Base-by-base conservation (phyloP, 2,888 invertebrate genomes). In the Notodonta ziczac region DNA sequence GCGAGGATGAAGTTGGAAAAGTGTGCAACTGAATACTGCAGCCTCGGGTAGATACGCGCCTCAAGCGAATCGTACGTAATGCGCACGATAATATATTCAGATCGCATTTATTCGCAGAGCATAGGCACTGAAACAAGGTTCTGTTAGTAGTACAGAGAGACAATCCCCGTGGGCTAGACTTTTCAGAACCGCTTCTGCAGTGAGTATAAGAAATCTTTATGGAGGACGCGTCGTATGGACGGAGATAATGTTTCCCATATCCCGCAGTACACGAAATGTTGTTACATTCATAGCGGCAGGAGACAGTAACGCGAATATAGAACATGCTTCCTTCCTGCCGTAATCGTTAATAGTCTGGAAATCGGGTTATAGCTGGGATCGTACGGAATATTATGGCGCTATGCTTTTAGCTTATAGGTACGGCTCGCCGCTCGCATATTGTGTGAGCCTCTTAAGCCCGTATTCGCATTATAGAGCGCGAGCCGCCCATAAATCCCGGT, bases 31-130 rank as follows among this genome's bases (percentile, higher is more conserved):
- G 84, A 83, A 88, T 88, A 83, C 82, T 84, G 82, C 85, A 87
- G 81, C 76, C 80, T 76, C 77, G 76, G 78, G 80, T 81, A 86
- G 85, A 87, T 86, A 85, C 82, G 78, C 85, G 87, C 81, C 90
- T 90, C 89, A 84, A 89, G 88, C 87, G 90, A 87, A 84, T 80
- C 88, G 89, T 84, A 86, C 80, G 84, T 93, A 92, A 92, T 91
- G 87, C 86, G 85, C 85, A 83, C 86, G 89, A 89, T 90, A 90
- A 91, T 91, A 90, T 89, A 91, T 92, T 91, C 91, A 80, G 84
- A 91, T 91, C 85, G 88, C 86, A 90, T 92, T 89, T 90, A 89
- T 91, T 88, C 87, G 79, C 73, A 74, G 80, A 86, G 82, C 83
- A 87, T 89, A 87, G 88, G 85, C 85, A 85, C 74, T 83, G 88